Base-by-base conservation (phyloP, 2,113 vertebrate species). In the Sinosuthora webbiana region DNA sequence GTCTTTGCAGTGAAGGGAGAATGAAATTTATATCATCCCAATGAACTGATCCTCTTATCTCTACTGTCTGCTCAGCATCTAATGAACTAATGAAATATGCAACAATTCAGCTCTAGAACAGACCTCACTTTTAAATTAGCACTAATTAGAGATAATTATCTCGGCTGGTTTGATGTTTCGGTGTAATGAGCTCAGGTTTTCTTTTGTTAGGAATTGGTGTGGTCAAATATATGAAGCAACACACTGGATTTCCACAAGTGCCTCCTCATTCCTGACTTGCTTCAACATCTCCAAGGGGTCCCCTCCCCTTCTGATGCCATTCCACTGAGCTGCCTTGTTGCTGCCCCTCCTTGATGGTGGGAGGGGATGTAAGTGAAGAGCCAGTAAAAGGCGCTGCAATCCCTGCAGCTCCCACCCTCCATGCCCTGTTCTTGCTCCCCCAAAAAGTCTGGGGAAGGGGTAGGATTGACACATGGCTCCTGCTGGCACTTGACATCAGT, bases 131-230 rank as follows among this genome's bases (percentile, higher is more conserved):
- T 95, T 93, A 97, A 97, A 97, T 97, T 95, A 97, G 96, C 88
- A 95, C 95, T 97, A 97, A 96, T 97, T 97, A 96, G 95, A 96
- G 94, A 97, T 97, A 96, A 96, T 95, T 96, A 97, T 96, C 96
- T 95, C 89, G 84, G 93, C 90, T 94, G 93, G 92, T 90, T 97
- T 96, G 95, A 97, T 95, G 93, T 96, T 96, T 94, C 95, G 78
- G 37, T 96, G 93, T 95, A 97, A 97, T 96, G 93, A 97, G 90
- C 77, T 59, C 0, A 52, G 47, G 68, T 85, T 95, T 90, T 92
- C 92, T 92, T 97, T 96, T 94, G 78, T 95, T 92, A 79, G 79
- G 93, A 56, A 77, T 68, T 75, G 83, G 77, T 89, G 88, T 93
- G 92, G 96, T 95, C 96, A 95, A 95, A 95, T 92, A 87, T 13